Evolutionary conservation across 2,888 invertebrate species (phyloP).

Genomic region (Hypsopygia costalis): DNA sequence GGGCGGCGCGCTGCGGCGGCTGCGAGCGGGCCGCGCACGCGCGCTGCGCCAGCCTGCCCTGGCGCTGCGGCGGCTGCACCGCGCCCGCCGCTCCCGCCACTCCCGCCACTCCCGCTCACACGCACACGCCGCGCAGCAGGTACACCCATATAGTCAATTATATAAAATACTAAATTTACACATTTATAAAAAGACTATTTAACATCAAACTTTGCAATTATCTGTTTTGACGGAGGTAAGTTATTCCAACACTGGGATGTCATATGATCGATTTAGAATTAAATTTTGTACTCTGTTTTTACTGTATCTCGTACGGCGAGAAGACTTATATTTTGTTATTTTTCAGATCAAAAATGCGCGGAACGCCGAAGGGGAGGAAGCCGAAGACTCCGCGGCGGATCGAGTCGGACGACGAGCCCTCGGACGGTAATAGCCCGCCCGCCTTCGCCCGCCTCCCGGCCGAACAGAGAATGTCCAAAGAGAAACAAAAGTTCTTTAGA

Average conservation of each 20-base stretch:
- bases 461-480: slow-evolving; percentile 89
- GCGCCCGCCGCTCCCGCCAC: slow-evolving; percentile 17
- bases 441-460: slow-evolving; percentile 64
- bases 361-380: slow-evolving; percentile 52
- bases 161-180: no score
- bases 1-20: slow-evolving; percentile 54
- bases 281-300: no score
- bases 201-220: no score
- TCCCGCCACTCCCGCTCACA: no score
- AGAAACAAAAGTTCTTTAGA: slow-evolving; percentile 93
- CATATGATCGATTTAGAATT: no score
- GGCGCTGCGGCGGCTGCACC: slow-evolving; percentile 46
- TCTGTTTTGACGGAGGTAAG: no score
- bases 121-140: no score
- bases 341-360: slow-evolving; percentile 45
- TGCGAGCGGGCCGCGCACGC: slow-evolving; percentile 46
- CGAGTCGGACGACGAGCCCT: slow-evolving; percentile 68
- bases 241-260: no score
- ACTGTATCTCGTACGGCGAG: not conserved
- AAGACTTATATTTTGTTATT: not conserved
- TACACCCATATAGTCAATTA: no score
- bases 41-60: slow-evolving; percentile 44
- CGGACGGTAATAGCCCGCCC: slow-evolving; percentile 70
- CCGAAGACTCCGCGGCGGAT: slow-evolving; percentile 45
- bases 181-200: no score